phyloP scores from a whole-genome alignment of 92 coral and sea anemone genomes.

The Zoanthus solanderi region DNA sequence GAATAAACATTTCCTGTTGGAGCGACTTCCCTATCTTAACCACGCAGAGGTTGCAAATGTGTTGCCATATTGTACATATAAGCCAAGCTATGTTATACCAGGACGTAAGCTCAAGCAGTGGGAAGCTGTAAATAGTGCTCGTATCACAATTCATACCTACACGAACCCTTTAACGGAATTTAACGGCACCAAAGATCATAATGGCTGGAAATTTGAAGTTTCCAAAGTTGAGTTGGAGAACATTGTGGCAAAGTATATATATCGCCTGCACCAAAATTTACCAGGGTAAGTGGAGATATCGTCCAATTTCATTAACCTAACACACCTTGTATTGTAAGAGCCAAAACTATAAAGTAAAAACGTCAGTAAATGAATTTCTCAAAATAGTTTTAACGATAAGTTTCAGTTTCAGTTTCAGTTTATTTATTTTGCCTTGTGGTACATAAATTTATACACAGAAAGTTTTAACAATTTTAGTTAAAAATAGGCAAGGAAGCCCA shows the following conservation, averaged over 20 bases:
- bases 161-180: conserved; percentile 9
- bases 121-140: conserved; percentile 6
- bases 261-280: background rate
- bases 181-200: background rate
- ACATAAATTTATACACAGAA: no score
- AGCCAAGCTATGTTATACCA: conserved; percentile 28
- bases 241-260: conserved; percentile 33
- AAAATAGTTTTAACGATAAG: no score
- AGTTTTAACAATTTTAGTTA: no score
- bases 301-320: no score
- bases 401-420: no score
- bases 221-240: background rate
- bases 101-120: conserved; percentile 35
- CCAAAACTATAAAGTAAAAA: no score
- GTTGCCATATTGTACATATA: conserved; percentile 5
- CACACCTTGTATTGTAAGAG: no score
- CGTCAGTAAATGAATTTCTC: no score
- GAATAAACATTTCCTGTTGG: conserved; percentile 21
- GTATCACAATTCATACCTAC: conserved; percentile 20
- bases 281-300: conserved; percentile 19
- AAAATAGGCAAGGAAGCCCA: no score
- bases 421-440: no score
- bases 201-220: conserved; percentile 16
- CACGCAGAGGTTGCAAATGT: conserved; percentile 18
- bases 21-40: background rate